A percentile compares a stretch with the other conserved stretches of the same genome.
These are phyloP conservation scores for Meiosimyza decipiens DNA, from an alignment of 2,888 invertebrate genomes.

Conservation along the genomic window DNA sequence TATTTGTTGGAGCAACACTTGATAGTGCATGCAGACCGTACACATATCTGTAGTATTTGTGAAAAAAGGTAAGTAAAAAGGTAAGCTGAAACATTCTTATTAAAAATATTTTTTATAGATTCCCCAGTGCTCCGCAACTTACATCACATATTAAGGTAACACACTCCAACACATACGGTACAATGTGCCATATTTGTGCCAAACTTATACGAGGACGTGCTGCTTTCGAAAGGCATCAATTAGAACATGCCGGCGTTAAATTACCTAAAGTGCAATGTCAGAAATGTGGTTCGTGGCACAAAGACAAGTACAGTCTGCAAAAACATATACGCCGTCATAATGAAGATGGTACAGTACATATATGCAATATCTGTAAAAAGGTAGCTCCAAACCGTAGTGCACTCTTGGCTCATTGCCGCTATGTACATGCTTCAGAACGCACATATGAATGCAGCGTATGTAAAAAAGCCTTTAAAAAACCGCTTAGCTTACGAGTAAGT, in stretches of 20 bases:
- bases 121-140: conserved; percentile 58
- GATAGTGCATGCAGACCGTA: conserved; percentile 56
- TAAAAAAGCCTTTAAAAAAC: conserved; percentile 63
- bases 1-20: conserved; percentile 62
- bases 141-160: conserved; percentile 55
- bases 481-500: conserved; percentile 55
- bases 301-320: conserved; percentile 63
- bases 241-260: conserved; percentile 59
- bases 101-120: conserved; percentile 47
- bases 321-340: conserved; percentile 63
- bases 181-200: conserved; percentile 64
- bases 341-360: conserved; percentile 55
- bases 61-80: conserved; percentile 55
- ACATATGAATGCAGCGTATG: conserved; percentile 62
- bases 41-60: conserved; percentile 59
- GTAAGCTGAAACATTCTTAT: background rate
- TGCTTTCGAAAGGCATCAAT: conserved; percentile 61
- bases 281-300: conserved; percentile 63
- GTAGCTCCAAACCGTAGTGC: conserved; percentile 63
- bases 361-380: conserved; percentile 62
- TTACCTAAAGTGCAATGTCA: conserved; percentile 63
- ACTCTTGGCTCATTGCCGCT: conserved; percentile 61
- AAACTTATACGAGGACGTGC: conserved; percentile 63
- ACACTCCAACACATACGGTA: conserved; percentile 49
- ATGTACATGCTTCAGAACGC: conserved; percentile 61